These are phyloP conservation scores for Eupithecia dodoneata DNA, from an alignment of 2,888 invertebrate species.

Conservation along the genomic window DNA sequence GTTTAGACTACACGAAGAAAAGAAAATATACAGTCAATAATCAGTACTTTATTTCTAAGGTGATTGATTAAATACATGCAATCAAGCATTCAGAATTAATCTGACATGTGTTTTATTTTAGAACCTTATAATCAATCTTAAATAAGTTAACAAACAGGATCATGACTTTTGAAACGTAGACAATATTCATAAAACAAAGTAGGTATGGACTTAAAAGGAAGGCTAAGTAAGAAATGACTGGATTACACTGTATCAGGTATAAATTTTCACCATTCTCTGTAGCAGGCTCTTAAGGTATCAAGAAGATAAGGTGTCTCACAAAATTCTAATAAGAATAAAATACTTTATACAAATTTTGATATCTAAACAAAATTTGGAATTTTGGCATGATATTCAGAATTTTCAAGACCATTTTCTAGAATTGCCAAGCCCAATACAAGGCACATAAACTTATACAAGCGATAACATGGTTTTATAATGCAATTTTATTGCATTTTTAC, in stretches of 20 bases:
- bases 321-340: conserved; percentile 2
- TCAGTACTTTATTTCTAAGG: neutral
- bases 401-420: conserved; percentile 44
- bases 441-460: conserved; percentile 71
- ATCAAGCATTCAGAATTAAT: neutral
- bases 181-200: neutral
- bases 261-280: neutral
- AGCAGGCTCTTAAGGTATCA: neutral
- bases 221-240: neutral
- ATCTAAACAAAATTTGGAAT: conserved; percentile 2
- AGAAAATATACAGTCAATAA: conserved; percentile 14
- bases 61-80: neutral
- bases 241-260: neutral
- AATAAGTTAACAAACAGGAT: neutral
- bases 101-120: neutral
- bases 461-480: conserved; percentile 74
- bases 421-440: conserved; percentile 59
- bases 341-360: neutral
- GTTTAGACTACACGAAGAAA: conserved; percentile 67
- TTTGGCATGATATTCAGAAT: conserved; percentile 45
- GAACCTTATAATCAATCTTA: neutral
- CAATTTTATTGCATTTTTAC: conserved; percentile 68
- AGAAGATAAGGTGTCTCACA: neutral
- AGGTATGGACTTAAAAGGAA: neutral
- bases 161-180: neutral